Base-by-base conservation (phyloP, 2,888 invertebrate species). In the Andrena marginata region DNA sequence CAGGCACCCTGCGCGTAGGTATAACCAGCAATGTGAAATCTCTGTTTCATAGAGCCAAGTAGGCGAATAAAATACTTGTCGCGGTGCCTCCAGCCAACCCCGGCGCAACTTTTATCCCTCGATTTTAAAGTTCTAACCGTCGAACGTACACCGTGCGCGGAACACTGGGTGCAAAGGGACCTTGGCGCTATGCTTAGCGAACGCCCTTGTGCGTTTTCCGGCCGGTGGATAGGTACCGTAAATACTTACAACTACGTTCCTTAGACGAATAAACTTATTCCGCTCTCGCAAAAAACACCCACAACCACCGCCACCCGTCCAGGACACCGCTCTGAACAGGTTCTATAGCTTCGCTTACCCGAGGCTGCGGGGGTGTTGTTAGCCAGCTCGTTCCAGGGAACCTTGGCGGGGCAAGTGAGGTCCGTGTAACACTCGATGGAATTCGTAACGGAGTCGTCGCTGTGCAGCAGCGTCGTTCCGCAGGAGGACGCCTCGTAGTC, bases 361-460 rank as follows among this genome's bases (percentile, higher is more conserved):
- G 92, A 89, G 13, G 91, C 81, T 13, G 90, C 82, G 1, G 92
- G 89, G 2, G 86, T 86, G 68, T 88, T 92, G 2, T 90, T 89
- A 10, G 90, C 88, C 93, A 93, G 94, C 23, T 93, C 92, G 85
- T 87, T 92, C 93, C 93, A 94, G 26, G 90, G 77, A 5, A 89
- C 85, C 82, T 92, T 92, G 42, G 90, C 90, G 7, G 93, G 92
- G 64, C 86, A 92, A 31, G 89, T 90, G n/a, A 93, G 83, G 68
- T 94, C 92, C 4, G 91, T 92, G 84, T 93, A 94, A 69, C 90
- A 92, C 62, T 93, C 92, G 49, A 89, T 82, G 7, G 86, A 68
- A 7, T 80, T 90, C 5, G 79, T 65, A 35, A 67, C 64, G 54
- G 87, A 89, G 63, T 89, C 87, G 59, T 90, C 89, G 79, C 87